phyloP scores from a whole-genome alignment of 2,797 vertebrate species.

The Hemitrygon akajei region DNA sequence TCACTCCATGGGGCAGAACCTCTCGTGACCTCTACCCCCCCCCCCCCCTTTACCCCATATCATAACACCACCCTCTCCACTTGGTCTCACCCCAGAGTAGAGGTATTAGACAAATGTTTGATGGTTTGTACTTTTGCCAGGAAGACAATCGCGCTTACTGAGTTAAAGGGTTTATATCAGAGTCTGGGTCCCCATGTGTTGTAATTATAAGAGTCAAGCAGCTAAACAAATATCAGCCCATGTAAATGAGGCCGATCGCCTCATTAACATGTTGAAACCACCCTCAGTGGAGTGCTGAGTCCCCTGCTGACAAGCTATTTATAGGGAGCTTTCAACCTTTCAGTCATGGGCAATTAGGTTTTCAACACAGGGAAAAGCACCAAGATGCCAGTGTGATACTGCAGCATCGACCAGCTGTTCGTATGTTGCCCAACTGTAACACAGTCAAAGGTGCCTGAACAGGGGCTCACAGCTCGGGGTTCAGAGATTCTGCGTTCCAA shows the following conservation, averaged over 20 bases:
- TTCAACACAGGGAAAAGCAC: not conserved
- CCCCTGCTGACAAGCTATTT: not conserved
- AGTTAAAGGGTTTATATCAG: not conserved
- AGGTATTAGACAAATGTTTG: no score
- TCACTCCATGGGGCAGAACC: not conserved
- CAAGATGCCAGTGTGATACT: not conserved
- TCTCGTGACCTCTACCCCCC: no score
- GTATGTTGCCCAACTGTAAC: no score
- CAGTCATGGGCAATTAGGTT: not conserved
- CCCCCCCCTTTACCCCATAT: not conserved
- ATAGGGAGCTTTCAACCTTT: not conserved
- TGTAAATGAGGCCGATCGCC: not conserved
- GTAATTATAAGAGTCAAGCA: not conserved
- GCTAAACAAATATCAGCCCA: not conserved
- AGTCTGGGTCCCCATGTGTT: not conserved
- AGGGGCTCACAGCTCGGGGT: no score
- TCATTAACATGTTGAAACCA: not conserved
- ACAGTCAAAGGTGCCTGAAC: no score
- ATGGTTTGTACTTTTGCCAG: not conserved
- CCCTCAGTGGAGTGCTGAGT: not conserved
- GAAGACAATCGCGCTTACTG: not conserved
- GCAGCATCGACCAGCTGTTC: not conserved
- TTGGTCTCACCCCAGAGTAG: no score
- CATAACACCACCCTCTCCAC: not conserved
- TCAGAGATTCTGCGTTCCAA: no score